Base-by-base conservation (phyloP, 2,888 invertebrate genomes). In the Sclerodermus sp. region DNA sequence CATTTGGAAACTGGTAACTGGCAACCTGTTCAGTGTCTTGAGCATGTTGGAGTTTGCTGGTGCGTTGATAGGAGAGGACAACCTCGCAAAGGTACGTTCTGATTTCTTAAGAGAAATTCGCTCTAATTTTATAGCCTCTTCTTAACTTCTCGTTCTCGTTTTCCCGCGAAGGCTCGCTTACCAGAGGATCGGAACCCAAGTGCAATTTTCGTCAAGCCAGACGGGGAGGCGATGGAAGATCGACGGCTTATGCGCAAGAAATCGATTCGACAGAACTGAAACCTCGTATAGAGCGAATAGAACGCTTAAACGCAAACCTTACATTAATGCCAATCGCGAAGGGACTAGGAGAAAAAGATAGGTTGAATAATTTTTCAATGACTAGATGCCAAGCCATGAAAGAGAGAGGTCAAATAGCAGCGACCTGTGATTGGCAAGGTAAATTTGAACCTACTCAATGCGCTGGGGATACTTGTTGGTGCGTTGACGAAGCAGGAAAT, bases 161-260 rank as follows among this genome's bases (percentile, higher is more conserved):
- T 12, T 34, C 3, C 34, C n/a, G n/a, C n/a, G n/a, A n/a, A 34
- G 34, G 34, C 2, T 88, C 91, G 0, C 76, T 92, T 42, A 88
- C 89, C 0, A 83, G 91, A 41, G 91, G 90, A 15, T 82, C 83
- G 1, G 86, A 88, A 58, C 92, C 92, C 0, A 81, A 85, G 32
- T 93, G 93, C 74, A 90, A 89, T 74, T 89, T 89, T 73, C 82
- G 92, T 34, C 89, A 91, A 73, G 91, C 90, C 0, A 82, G 92
- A 52, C 84, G 83, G 16, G 78, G 83, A 8, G 23, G 8, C 23
- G 8, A 8, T 23, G 8, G 8, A 5, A 23, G 23, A n/a, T n/a
- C n/a, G 23, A 23, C 8, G 8, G 8, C 4, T 23, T 23, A 5
- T 3, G 23, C 23, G 23, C 23, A 23, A 23, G 8, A 8, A 5